A percentile compares a stretch with the other conserved stretches of the same genome.
Conservation (phyloP, 2,113 vertebrate species). For the Tragelaphus strepsiceros region DNA sequence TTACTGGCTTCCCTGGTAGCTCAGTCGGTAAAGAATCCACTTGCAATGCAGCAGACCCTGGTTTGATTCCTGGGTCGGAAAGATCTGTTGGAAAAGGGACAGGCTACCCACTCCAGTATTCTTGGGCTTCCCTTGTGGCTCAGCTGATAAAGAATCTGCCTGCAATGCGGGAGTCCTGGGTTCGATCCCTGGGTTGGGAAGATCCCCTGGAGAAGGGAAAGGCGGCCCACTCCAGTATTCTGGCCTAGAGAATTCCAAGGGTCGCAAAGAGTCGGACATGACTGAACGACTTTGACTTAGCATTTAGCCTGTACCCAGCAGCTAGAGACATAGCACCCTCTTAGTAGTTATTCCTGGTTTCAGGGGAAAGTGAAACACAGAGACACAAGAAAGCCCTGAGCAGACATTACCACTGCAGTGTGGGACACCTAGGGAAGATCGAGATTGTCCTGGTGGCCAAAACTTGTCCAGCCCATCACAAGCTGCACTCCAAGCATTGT, state of each 20-base stretch:
- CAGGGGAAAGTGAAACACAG: not conserved
- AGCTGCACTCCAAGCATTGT: not conserved
- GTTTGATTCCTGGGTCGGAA: not conserved
- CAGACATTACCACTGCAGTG: not conserved
- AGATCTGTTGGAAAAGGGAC: not conserved
- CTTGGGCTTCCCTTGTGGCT: not conserved
- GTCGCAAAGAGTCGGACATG: rapidly evolving
- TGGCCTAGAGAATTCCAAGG: not conserved
- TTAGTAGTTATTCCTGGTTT: not conserved
- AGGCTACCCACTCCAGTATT: not conserved
- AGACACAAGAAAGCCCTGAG: not conserved
- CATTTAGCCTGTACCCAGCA: not conserved
- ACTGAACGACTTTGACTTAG: not conserved
- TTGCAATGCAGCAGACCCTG: not conserved
- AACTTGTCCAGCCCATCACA: not conserved
- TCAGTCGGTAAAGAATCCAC: not conserved
- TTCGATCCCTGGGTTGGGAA: not conserved
- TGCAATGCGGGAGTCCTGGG: not conserved
- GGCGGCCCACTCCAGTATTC: not conserved
- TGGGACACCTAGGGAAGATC: not conserved
- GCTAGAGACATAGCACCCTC: not conserved
- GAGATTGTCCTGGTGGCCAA: not conserved
- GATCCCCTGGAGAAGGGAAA: not conserved
- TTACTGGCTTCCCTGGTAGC: not conserved
- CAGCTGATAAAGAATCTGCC: not conserved